Evolutionary conservation across 2,797 vertebrate species (phyloP).

Genomic region (Phoebastria nigripes): DNA sequence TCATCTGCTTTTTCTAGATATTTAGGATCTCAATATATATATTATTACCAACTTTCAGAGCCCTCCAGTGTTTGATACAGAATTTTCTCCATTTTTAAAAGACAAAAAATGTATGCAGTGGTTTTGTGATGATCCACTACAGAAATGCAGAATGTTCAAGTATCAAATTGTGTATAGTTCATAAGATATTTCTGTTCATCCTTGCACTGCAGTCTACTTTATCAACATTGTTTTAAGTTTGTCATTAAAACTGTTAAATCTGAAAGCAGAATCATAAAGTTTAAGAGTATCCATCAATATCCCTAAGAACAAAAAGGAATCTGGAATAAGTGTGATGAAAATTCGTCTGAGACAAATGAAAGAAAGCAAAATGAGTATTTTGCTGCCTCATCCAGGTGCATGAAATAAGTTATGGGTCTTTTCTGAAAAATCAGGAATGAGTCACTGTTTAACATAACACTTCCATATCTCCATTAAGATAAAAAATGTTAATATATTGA

Average conservation of each 20-base stretch:
- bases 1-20: background rate
- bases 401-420: rapidly evolving
- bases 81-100: background rate
- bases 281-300: background rate
- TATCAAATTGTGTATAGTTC: background rate
- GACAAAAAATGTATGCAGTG: background rate
- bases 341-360: background rate
- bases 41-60: background rate
- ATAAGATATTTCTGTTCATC: background rate
- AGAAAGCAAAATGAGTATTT: background rate
- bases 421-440: background rate
- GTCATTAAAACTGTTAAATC: background rate
- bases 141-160: background rate
- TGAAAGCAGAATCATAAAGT: background rate
- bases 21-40: background rate
- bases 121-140: background rate
- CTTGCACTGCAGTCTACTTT: background rate
- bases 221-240: background rate
- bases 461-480: background rate
- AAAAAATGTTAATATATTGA: background rate
- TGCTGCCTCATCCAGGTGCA: background rate
- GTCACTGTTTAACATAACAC: background rate
- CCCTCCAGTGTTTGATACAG: background rate
- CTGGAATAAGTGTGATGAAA: background rate
- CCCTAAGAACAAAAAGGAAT: background rate